These are phyloP conservation scores for Hirudo medicinalis DNA, from an alignment of 1,140 invertebrate species.

Conservation along the genomic window DNA sequence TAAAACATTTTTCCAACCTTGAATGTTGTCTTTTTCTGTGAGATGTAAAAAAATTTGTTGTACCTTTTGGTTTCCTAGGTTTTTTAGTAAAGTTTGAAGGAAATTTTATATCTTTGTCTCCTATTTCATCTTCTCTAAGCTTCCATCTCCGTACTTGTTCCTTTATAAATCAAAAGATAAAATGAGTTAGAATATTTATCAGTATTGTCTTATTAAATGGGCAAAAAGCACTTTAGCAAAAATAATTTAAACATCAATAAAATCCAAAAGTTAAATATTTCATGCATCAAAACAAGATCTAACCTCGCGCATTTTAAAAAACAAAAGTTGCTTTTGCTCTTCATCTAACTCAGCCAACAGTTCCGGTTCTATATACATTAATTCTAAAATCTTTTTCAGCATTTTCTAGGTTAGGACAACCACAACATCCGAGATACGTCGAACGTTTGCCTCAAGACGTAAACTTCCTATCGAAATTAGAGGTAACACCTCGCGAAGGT, in stretches of 20 bases:
- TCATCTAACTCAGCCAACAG: slow-evolving; percentile 10
- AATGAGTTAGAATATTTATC: not conserved
- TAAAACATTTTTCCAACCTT: not conserved
- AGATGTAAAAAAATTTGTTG: not conserved
- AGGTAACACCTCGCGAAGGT: too few species aligned
- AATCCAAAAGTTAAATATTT: not conserved
- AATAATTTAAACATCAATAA: too few species aligned
- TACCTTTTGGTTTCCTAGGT: slow-evolving; percentile 8
- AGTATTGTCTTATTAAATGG: too few species aligned
- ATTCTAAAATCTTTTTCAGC: slow-evolving; percentile 12
- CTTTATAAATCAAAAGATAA: not conserved
- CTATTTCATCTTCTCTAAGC: not conserved
- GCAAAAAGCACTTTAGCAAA: too few species aligned
- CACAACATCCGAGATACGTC: too few species aligned
- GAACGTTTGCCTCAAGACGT: too few species aligned
- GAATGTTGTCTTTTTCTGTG: not conserved
- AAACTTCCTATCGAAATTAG: too few species aligned
- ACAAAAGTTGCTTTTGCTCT: slow-evolving; percentile 13
- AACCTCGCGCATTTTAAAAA: slow-evolving; percentile 13
- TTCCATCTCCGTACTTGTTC: slow-evolving; percentile 7
- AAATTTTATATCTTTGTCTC: slow-evolving; percentile 8
- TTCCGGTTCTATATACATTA: slow-evolving; percentile 13
- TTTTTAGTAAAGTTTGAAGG: not conserved
- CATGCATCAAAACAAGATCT: not conserved
- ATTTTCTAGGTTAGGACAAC: not conserved